phyloP scores from a whole-genome alignment of 1,140 invertebrate species.

The Sycophila sp. region DNA sequence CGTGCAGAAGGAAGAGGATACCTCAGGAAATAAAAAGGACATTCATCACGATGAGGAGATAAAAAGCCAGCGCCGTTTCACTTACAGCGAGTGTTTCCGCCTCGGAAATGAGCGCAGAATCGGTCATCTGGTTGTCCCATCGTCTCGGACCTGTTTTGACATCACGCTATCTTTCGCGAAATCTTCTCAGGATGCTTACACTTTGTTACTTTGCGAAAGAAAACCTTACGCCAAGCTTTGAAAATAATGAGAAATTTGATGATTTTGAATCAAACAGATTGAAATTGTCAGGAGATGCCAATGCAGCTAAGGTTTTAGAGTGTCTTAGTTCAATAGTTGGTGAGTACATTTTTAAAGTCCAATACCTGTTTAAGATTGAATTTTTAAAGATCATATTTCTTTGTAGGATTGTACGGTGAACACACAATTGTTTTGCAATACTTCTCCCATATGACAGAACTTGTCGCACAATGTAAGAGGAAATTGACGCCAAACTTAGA shows the following conservation, averaged over 20 bases:
- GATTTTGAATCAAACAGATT: slow-evolving; percentile 53
- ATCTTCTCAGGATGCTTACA: slow-evolving; percentile 92
- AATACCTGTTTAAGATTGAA: neutral
- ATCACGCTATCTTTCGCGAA: slow-evolving; percentile 88
- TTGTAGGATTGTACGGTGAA: slow-evolving; percentile 86
- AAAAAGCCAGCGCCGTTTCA: slow-evolving; percentile 35
- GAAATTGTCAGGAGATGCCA: slow-evolving; percentile 80
- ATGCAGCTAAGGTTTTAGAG: slow-evolving; percentile 85
- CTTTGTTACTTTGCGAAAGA: slow-evolving; percentile 91
- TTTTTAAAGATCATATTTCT: neutral
- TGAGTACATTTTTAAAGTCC: slow-evolving; percentile 50
- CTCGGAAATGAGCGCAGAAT: slow-evolving; percentile 90
- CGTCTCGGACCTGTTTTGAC: slow-evolving; percentile 94
- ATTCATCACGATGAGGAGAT: slow-evolving; percentile 28
- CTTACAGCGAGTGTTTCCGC: slow-evolving; percentile 73
- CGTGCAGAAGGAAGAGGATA: slow-evolving; percentile 13
- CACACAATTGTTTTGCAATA: slow-evolving; percentile 95
- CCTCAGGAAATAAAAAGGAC: neutral
- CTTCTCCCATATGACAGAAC: slow-evolving; percentile 89
- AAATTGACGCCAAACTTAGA: slow-evolving; percentile 85
- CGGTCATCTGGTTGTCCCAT: slow-evolving; percentile 91
- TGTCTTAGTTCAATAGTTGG: slow-evolving; percentile 87
- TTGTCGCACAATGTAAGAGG: slow-evolving; percentile 78
- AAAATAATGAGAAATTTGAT: slow-evolving; percentile 43
- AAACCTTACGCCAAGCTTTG: slow-evolving; percentile 70